Evolutionary conservation across 2,888 invertebrate genomes (phyloP), one percentile per base, ranked within the genome.

Genomic region (Andrena chrysosceles): DNA sequence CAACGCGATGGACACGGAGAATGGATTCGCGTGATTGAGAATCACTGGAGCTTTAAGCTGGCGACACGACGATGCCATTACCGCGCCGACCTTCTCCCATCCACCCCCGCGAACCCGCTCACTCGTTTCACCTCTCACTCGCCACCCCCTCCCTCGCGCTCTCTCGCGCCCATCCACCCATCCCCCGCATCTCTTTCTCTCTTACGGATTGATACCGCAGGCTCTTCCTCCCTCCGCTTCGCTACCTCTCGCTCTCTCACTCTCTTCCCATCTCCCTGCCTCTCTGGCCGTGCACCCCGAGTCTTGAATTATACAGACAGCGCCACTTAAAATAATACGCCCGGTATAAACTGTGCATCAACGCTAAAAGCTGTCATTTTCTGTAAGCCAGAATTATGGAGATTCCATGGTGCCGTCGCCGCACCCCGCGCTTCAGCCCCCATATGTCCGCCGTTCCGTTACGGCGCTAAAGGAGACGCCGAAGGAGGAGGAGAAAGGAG

Each of bases 341-440:
- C 90, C 91, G 90, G 92, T 92, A 93, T 93, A 93, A 93, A 93
- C 91, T 91, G 91, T 90, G 92, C 93, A 93, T 93, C 93, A 92
- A 89, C 91, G 90, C 89, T 93, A 92, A 93, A 93, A 93, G 93
- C 93, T 93, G 93, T 93, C 93, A 93, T 93, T 93, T 93, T 92
- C 91, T 91, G 90, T 93, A 93, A 93, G 92, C 92, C 89, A 90
- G 92, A 93, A 93, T 93, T 93, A 93, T 93, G 93, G 92, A 92
- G 91, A 93, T 93, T 91, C 85, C 88, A 86, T 86, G 86, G 84
- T 81, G 81, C 83, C 83, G 80, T 75, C 74, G 79, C 72, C 68
- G 74, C 69, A 67, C 77, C 33, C 66, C 48, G 31, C 49, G 66
- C 75, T 26, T 1, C 56, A 42, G n/a, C 69, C 72, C 70, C 84